Base-by-base conservation (phyloP, 2,113 vertebrate genomes). In the Rattus rattus region DNA sequence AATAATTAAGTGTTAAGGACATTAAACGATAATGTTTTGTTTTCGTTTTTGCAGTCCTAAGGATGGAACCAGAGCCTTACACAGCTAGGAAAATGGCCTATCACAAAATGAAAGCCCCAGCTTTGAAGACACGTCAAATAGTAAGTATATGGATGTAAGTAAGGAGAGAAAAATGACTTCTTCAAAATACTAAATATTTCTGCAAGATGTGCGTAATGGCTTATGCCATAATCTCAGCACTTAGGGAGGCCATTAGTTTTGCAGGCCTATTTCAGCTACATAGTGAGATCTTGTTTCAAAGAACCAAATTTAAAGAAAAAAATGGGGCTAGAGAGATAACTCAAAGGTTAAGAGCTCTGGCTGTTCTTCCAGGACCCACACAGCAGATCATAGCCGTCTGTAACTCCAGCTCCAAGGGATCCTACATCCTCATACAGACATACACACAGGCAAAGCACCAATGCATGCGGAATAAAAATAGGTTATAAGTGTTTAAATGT, bases 151-250 rank as follows among this genome's bases (percentile, higher is more conserved):
- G 5, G 20, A n/a, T 61, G 39, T 76, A 36, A 92, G 6, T 5
- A 94, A 92, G 12, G 43, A 8, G n/a, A 90, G 16, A 90, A 88
- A 94, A 90, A 79, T 47, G 59, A 49, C 10, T 84, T 81, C 86
- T 85, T 92, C 77, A 84, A 96, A 93, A 93, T 81, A 72, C 49
- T 73, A 93, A 85, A 81, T 87, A 88, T 84, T 79, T 79, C 83
- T 94, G 36, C 9, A 49, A 95, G 26, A 95, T 73, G 36, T 61
- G 65, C 30, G 28, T 20, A 72, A 69, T 16, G 19, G n/a, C n/a
- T 75, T 43, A 75, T 22, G 20, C 72, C 72, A 43, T 1, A 43
- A 75, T 75, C n/a, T 39, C 72, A 75, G 72, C n/a, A 39, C 17
- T 10, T 8, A 73, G n/a, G n/a, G 20, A 22, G 72, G 72, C 72